Conservation (phyloP, 2,797 vertebrate genomes). For the Anguilla pacifica region DNA sequence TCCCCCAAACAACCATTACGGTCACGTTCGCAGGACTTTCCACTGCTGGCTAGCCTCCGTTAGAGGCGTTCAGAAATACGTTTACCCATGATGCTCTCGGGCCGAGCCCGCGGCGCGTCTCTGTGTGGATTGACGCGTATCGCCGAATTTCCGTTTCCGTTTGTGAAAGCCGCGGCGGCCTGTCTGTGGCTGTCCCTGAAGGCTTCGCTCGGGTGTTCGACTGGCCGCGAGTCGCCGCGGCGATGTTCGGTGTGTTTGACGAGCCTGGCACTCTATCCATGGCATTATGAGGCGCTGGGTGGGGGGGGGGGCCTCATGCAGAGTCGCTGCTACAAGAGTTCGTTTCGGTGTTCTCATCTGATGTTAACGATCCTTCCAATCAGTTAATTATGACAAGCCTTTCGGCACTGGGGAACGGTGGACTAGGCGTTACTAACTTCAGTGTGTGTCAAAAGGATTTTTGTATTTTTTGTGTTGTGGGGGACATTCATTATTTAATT, state of each 20-base stretch:
- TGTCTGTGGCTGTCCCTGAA: background rate
- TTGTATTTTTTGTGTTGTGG: conserved; percentile 36
- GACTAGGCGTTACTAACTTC: background rate
- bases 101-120: background rate
- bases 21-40: background rate
- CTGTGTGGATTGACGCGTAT: background rate
- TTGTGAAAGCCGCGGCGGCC: background rate
- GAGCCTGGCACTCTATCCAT: background rate
- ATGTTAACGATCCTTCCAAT: conserved; percentile 15
- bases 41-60: background rate
- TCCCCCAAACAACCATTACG: background rate
- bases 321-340: background rate
- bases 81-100: background rate
- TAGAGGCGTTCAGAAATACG: background rate
- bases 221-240: background rate
- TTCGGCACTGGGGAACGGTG: background rate
- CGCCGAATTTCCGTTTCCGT: background rate
- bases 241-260: background rate
- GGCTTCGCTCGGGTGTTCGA: background rate
- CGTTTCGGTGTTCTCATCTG: background rate
- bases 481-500: conserved; percentile 45
- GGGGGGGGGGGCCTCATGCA: background rate
- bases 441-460: background rate
- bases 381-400: background rate
- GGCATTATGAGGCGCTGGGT: background rate